Conservation (phyloP, 2,113 vertebrate genomes). For the Tyrannus savana region DNA sequence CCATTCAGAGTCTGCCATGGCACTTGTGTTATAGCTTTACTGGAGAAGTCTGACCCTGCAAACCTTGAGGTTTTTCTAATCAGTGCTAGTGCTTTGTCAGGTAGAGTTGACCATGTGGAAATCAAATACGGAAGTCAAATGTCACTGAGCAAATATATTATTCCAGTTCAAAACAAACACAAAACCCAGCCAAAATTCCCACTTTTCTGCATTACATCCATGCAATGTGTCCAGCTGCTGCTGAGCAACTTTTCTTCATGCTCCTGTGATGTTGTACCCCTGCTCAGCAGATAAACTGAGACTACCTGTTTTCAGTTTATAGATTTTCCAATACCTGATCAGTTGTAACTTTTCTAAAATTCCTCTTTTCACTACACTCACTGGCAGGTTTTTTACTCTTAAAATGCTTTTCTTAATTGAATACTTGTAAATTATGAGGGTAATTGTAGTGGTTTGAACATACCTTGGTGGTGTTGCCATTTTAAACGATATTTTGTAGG, state of each 20-base stretch:
- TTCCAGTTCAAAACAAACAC: neutral
- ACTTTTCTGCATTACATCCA: accelerated
- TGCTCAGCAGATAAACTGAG: neutral
- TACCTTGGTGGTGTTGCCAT: neutral
- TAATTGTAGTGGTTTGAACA: neutral
- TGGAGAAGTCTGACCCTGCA: neutral
- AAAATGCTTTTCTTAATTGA: neutral
- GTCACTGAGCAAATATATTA: neutral
- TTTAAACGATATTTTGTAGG: neutral
- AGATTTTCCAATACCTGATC: neutral
- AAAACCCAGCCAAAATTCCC: neutral
- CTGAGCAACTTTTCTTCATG: neutral
- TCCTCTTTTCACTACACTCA: accelerated
- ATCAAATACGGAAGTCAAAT: neutral
- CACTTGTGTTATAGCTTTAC: accelerated
- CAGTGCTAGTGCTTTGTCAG: neutral
- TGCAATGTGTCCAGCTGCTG: neutral
- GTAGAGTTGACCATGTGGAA: neutral
- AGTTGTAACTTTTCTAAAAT: neutral
- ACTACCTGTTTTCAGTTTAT: neutral
- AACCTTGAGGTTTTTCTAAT: neutral
- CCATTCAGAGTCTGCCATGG: neutral
- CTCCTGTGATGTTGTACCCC: neutral
- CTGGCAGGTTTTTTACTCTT: neutral
- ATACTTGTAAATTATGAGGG: neutral